A percentile compares a stretch with the other conserved stretches of the same genome.
Evolutionary conservation across 2,113 vertebrate genomes (phyloP).

Genomic region (Neogale vison): DNA sequence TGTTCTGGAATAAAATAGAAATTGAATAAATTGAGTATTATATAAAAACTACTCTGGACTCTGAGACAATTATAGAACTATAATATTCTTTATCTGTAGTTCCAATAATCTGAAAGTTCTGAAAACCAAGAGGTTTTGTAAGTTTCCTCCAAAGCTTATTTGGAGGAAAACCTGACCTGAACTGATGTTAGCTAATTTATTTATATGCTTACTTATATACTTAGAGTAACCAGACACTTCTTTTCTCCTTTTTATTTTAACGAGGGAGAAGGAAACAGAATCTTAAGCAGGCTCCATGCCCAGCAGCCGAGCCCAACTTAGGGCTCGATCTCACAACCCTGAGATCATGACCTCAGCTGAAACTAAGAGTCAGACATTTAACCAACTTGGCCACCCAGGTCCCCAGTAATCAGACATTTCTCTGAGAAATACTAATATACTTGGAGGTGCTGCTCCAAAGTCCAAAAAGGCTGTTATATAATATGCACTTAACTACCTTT

Average conservation of each 20-base stretch:
- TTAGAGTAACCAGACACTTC: neutral
- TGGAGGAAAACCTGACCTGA: slow-evolving; percentile 28
- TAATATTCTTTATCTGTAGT: neutral
- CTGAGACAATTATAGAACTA: neutral
- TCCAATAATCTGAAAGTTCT: slow-evolving; percentile 6
- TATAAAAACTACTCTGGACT: neutral
- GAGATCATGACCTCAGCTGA: neutral
- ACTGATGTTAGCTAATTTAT: neutral
- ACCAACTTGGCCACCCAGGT: neutral
- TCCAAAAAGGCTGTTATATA: neutral
- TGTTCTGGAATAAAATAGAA: slow-evolving; percentile 26
- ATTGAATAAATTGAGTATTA: neutral
- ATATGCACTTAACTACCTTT: neutral
- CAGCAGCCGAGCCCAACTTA: neutral
- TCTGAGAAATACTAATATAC: neutral
- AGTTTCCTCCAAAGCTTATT: neutral
- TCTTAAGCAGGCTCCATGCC: neutral
- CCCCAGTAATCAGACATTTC: neutral
- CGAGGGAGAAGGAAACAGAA: neutral
- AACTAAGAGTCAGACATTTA: neutral
- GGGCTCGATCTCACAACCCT: neutral
- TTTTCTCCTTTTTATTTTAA: neutral
- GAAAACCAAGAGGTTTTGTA: neutral
- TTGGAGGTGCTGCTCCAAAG: neutral
- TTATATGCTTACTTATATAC: neutral